phyloP scores from a whole-genome alignment of 2,888 invertebrate species.

The Minunthozetes semirufus region DNA sequence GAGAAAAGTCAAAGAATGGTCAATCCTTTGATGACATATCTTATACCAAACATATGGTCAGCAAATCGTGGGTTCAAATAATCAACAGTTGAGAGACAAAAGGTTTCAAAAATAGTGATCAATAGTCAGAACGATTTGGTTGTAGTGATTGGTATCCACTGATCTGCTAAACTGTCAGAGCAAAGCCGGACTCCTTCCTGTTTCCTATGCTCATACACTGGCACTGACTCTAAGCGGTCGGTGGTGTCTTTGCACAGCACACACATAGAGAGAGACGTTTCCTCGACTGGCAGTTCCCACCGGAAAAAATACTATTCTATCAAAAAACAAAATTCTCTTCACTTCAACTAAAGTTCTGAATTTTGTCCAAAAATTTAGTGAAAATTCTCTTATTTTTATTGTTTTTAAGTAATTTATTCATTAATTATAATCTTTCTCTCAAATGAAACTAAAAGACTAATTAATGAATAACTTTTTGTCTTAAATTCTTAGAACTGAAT shows the following conservation, averaged over 20 bases:
- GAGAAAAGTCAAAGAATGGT: too few species aligned
- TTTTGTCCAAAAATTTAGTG: too few species aligned
- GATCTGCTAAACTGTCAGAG: constrained; percentile 14
- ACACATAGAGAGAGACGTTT: constrained; percentile 27
- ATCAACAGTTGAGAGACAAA: background rate
- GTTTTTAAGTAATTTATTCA: too few species aligned
- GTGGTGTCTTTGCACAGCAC: constrained; percentile 19
- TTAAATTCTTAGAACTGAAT: too few species aligned
- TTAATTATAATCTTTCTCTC: too few species aligned
- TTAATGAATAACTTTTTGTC: too few species aligned
- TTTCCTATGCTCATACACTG: constrained; percentile 1
- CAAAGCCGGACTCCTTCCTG: constrained; percentile 20
- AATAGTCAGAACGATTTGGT: background rate
- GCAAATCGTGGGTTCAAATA: background rate
- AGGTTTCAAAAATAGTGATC: background rate
- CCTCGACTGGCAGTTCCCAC: constrained; percentile 20
- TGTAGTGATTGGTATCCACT: background rate
- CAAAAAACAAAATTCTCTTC: background rate
- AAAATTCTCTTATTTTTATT: too few species aligned
- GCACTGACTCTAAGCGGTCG: background rate
- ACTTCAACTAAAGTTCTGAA: too few species aligned
- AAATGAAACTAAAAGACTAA: too few species aligned
- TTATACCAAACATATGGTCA: too few species aligned
- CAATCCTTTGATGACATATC: too few species aligned
- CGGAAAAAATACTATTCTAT: constrained; percentile 11